Percentiles rank a stretch among this genome's conserved stretches.
Conservation (phyloP, 2,113 vertebrate species). For the Pomatorhinus ruficollis region DNA sequence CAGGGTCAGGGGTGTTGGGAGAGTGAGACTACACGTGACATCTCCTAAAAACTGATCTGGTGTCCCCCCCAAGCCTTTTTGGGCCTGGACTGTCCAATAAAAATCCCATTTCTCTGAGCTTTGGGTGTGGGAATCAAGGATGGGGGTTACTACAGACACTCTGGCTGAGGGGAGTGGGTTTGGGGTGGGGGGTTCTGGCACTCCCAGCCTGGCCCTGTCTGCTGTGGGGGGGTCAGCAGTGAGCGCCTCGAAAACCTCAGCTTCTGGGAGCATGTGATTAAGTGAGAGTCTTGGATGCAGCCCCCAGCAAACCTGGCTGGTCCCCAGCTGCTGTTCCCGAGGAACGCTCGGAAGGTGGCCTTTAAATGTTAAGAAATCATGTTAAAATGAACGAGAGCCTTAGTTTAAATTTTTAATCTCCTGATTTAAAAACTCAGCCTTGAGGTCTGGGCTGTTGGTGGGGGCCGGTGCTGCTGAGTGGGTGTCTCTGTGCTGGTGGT, state of each 20-base stretch:
- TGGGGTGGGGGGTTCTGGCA: neutral
- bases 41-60: rapidly evolving
- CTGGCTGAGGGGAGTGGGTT: rapidly evolving
- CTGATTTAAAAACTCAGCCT: slow-evolving; percentile 23
- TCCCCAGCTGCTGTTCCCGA: neutral
- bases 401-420: slow-evolving; percentile 49
- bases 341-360: neutral
- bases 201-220: neutral
- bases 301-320: neutral
- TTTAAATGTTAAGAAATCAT: slow-evolving; percentile 53
- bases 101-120: rapidly evolving
- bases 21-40: rapidly evolving
- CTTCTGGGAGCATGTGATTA: neutral
- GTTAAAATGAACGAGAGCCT: slow-evolving; percentile 12
- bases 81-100: neutral
- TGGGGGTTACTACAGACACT: rapidly evolving
- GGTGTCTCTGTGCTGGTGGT: neutral
- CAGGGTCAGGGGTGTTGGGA: neutral
- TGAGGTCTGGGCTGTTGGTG: neutral
- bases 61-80: rapidly evolving
- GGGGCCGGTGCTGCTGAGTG: neutral
- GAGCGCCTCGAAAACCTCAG: neutral
- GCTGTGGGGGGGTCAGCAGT: neutral
- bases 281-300: neutral
- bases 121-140: rapidly evolving